Evolutionary conservation across 2,797 vertebrate species (phyloP).

Genomic region (Mallotus villosus): DNA sequence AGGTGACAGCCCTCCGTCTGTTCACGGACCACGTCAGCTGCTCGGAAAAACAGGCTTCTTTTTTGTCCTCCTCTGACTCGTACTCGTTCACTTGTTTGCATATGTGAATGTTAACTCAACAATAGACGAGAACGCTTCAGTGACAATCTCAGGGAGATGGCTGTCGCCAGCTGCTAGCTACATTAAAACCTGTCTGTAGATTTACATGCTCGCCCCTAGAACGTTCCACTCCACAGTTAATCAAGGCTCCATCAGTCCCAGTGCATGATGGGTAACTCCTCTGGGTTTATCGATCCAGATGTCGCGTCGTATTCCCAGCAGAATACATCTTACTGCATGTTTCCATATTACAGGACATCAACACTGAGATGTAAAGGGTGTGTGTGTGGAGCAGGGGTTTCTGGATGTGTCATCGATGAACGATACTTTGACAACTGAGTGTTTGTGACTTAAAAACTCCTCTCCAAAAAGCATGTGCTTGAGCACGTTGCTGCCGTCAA

Average conservation of each 20-base stretch:
- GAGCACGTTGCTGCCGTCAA: not conserved
- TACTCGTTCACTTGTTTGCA: constrained; percentile 9
- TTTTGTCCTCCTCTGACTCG: not conserved
- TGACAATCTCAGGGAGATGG: constrained; percentile 7
- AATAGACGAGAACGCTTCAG: constrained; percentile 29
- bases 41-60: not conserved
- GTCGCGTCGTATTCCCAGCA: too few relatives aligned
- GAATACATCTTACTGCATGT: too few relatives aligned
- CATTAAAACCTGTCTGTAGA: not conserved
- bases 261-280: not conserved
- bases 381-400: too few relatives aligned
- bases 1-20: constrained; percentile 15
- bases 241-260: not conserved
- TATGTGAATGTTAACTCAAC: constrained; percentile 28
- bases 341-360: too few relatives aligned
- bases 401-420: not conserved
- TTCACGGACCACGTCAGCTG: constrained; percentile 11
- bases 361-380: too few relatives aligned
- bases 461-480: not conserved
- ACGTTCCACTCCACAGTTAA: not conserved
- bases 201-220: not conserved
- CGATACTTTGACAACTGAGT: too few relatives aligned
- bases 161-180: constrained; percentile 9
- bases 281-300: not conserved
- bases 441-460: too few relatives aligned